A percentile compares a stretch with the other conserved stretches of the same genome.
Conservation (phyloP, 2,797 vertebrate genomes). For the Apogon talboti region DNA sequence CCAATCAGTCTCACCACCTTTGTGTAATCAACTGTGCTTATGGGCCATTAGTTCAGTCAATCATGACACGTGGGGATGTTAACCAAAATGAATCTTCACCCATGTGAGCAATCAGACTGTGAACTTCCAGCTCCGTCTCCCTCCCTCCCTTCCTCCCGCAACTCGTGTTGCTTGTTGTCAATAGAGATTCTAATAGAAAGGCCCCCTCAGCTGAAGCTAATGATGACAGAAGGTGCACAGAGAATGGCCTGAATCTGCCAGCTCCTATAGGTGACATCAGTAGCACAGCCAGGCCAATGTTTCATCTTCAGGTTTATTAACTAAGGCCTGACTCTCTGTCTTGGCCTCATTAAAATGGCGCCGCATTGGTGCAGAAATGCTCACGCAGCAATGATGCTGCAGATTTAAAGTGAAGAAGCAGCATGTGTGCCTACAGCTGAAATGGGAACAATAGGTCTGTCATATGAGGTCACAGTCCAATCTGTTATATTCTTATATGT, state of each 20-base stretch:
- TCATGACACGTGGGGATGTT: constrained; percentile 29
- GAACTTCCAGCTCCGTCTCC: constrained; percentile 2
- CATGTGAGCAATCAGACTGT: constrained; percentile 48
- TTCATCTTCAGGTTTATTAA: constrained; percentile 72
- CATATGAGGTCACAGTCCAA: not conserved
- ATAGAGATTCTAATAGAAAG: constrained; percentile 43
- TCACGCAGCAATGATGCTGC: constrained; percentile 36
- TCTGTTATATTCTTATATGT: no score
- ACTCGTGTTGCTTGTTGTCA: constrained; percentile 27
- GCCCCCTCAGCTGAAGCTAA: constrained; percentile 59
- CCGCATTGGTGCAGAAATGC: constrained; percentile 30
- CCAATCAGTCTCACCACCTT: constrained; percentile 57
- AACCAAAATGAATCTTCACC: constrained; percentile 61
- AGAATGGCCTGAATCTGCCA: constrained; percentile 78
- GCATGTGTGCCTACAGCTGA: not conserved
- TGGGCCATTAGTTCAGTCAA: constrained; percentile 66
- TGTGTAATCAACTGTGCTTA: constrained; percentile 60
- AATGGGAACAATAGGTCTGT: not conserved
- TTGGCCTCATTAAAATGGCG: constrained; percentile 56
- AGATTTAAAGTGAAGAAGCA: constrained; percentile 16
- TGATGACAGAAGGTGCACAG: constrained; percentile 70
- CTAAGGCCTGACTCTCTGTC: constrained; percentile 29
- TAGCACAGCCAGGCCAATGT: constrained; percentile 53
- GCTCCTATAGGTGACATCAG: constrained; percentile 62
- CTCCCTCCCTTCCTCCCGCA: constrained; percentile 2